Percentiles rank a stretch among this genome's conserved stretches.
These are phyloP conservation scores for Eremobia ochroleuca DNA, from an alignment of 2,888 invertebrate species.

Conservation along the genomic window DNA sequence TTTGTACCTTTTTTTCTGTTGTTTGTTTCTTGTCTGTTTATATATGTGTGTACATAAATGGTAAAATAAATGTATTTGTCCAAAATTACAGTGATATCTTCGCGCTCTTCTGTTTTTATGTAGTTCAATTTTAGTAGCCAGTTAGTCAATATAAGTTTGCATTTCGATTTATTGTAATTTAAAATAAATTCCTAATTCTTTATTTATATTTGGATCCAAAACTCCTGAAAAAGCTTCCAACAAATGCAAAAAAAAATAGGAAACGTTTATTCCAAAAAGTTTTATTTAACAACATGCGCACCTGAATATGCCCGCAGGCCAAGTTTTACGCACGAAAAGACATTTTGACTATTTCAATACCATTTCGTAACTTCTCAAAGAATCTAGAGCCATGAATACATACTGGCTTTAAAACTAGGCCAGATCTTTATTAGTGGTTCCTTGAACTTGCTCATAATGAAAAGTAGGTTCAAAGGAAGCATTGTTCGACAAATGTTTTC, in stretches of 20 bases:
- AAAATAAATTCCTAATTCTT: no score
- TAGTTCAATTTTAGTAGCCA: no score
- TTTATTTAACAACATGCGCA: background rate
- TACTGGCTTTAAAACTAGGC: slow-evolving; percentile 46
- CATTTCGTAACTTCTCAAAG: slow-evolving; percentile 72
- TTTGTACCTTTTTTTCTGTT: no score
- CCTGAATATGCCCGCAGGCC: slow-evolving; percentile 70
- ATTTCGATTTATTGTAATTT: no score
- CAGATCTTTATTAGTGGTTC: slow-evolving; percentile 69
- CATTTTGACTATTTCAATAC: slow-evolving; percentile 75
- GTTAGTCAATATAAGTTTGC: no score
- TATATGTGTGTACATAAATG: no score
- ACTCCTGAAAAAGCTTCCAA: background rate
- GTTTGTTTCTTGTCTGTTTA: no score
- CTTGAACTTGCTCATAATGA: slow-evolving; percentile 66
- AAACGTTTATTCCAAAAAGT: background rate
- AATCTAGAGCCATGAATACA: slow-evolving; percentile 58
- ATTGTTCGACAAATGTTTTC: slow-evolving; percentile 37
- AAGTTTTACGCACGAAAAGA: slow-evolving; percentile 68
- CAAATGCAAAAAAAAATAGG: background rate
- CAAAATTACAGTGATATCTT: background rate
- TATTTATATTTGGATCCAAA: background rate
- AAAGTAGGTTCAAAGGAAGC: slow-evolving; percentile 36
- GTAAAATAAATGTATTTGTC: background rate
- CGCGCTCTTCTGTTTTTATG: no score